Percentiles rank a stretch among this genome's conserved stretches.
Conservation (phyloP, 1,140 invertebrate genomes). For the Prorops nasuta region DNA sequence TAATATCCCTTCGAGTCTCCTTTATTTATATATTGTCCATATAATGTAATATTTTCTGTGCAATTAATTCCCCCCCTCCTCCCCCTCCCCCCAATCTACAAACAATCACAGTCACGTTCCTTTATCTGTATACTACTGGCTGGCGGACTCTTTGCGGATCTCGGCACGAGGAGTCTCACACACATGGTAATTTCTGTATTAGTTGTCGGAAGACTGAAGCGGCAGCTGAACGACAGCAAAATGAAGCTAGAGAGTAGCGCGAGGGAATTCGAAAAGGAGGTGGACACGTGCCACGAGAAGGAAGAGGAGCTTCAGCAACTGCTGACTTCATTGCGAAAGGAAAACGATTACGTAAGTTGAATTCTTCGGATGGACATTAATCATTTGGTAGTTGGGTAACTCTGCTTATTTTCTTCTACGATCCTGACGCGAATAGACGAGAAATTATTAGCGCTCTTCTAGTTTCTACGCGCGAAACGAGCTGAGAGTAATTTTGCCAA, state of each 20-base stretch:
- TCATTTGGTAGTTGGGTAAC: background rate
- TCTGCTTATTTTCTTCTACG: background rate
- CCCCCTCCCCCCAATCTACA: background rate
- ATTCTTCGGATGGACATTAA: background rate
- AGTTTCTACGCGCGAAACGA: background rate
- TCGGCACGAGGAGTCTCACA: constrained; percentile 11
- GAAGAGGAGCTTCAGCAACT: background rate
- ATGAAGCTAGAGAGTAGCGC: constrained; percentile 15
- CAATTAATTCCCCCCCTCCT: background rate
- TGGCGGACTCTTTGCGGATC: background rate
- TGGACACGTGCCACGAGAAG: constrained; percentile 9
- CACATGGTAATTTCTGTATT: no score
- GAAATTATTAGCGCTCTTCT: constrained; percentile 6
- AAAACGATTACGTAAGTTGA: constrained; percentile 13
- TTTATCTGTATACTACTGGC: background rate
- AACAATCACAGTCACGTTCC: background rate
- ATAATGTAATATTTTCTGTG: no score
- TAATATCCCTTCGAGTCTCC: no score
- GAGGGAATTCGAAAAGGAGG: constrained; percentile 13
- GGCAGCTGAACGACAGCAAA: constrained; percentile 17
- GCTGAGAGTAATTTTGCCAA: no score
- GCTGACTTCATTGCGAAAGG: constrained; percentile 5
- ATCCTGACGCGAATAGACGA: background rate
- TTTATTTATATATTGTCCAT: no score
- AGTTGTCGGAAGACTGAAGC: constrained; percentile 24